Base-by-base conservation (phyloP, 2,113 vertebrate genomes). In the Chamaea fasciata region DNA sequence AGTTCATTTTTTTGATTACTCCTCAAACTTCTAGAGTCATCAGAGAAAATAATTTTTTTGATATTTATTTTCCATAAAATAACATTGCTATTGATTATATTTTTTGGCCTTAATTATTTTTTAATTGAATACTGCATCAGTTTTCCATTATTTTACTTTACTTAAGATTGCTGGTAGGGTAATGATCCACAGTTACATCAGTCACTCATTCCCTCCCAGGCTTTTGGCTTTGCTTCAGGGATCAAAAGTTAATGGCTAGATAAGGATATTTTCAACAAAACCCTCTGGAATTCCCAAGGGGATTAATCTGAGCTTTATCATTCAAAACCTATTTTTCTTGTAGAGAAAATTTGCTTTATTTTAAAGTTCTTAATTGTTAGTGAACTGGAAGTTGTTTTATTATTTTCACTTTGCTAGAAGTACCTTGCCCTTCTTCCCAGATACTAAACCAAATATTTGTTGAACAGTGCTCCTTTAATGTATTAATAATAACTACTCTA, bases 101-200 rank as follows among this genome's bases (percentile, higher is more conserved):
- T 90, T 22, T 39, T 42, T 63, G 6, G 16, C 7, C n/a, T 63
- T 87, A 86, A 77, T 37, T 96, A 37, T 33, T 83, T 91, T 84
- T 77, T 86, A 90, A 77, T 89, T 92, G 39, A 90, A 74, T 63
- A 63, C 24, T 74, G 10, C 37, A 89, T 94, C 33, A 44, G 19
- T 74, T 89, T 86, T 81, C 47, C 68, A 67, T 90, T 90, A 74
- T 90, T 96, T 86, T 86, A 88, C 64, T 79, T 95, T 85, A 35
- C 55, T 57, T 50, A 59, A 11, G 19, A 63, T 50, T 62, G 10
- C 13, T 6, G 2, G 15, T 50, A 75, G 60, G 30, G 33, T 70
- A 70, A 77, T 3, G 2, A 26, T 70, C 21, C 55, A 70, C 16
- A 60, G 79, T 37, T 76, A 88, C 17, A 74, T 46, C 39, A 47